Evolutionary conservation across 30 jellyfish, hydroid and myxozoan genomes (phyloP).

Genomic region (Pelagia noctiluca): DNA sequence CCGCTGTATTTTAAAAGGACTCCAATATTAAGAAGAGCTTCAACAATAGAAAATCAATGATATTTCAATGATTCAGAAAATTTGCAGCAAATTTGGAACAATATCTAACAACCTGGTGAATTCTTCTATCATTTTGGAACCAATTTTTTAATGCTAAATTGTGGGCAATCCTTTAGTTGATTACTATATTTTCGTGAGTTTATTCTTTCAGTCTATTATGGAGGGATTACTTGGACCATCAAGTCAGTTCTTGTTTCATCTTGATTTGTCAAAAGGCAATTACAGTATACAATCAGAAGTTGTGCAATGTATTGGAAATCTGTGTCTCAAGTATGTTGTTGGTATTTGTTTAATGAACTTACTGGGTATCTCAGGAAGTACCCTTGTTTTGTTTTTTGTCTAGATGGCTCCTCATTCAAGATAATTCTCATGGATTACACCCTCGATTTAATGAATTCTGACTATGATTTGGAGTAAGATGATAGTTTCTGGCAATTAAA

Average conservation of each 20-base stretch:
- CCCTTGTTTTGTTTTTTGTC: neutral
- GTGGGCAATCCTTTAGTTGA: neutral
- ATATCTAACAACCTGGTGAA: too few relatives aligned
- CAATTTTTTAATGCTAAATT: neutral
- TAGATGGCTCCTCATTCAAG: neutral
- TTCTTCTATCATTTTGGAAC: neutral
- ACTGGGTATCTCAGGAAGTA: too few relatives aligned
- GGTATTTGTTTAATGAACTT: neutral
- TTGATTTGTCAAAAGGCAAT: constrained; percentile 48
- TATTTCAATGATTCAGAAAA: neutral
- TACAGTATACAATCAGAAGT: constrained; percentile 49
- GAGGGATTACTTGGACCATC: constrained; percentile 56
- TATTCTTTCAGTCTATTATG: constrained; percentile 45
- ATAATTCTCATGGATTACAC: neutral
- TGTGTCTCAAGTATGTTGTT: constrained; percentile 51
- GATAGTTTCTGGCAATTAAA: neutral
- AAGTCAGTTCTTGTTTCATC: constrained; percentile 57
- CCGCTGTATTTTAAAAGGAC: too few relatives aligned
- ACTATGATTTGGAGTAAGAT: neutral
- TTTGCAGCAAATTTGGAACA: too few relatives aligned
- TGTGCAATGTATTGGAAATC: constrained; percentile 78
- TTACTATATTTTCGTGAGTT: neutral
- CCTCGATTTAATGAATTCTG: neutral
- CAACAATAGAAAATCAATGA: too few relatives aligned
- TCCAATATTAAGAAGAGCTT: too few relatives aligned